phyloP scores from a whole-genome alignment of 2,113 vertebrate species.

The Panthera uncia region DNA sequence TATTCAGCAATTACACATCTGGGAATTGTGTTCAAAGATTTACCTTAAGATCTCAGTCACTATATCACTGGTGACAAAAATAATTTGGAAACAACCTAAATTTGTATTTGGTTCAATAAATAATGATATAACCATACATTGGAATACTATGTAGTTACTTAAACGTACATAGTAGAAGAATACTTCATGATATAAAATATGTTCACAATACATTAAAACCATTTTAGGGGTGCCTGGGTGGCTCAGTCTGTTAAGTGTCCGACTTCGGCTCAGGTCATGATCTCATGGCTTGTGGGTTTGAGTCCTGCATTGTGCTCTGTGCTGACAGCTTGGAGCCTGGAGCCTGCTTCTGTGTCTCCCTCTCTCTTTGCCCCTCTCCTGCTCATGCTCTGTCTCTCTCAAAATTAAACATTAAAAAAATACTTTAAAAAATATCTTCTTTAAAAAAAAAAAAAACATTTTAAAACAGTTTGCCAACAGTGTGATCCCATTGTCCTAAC shows the following conservation, averaged over 20 bases:
- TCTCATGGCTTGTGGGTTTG: too few relatives aligned
- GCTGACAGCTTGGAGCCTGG: too few relatives aligned
- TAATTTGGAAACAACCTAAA: constrained; percentile 8
- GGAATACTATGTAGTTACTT: not conserved
- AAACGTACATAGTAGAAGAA: not conserved
- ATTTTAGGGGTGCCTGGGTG: not conserved
- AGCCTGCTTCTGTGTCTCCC: too few relatives aligned
- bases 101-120: constrained; percentile 1
- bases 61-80: not conserved
- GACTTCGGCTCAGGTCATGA: too few relatives aligned
- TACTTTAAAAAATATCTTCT: too few relatives aligned
- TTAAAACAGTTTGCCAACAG: not conserved
- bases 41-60: not conserved
- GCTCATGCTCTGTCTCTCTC: too few relatives aligned
- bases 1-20: constrained; percentile 11
- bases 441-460: not conserved
- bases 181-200: not conserved
- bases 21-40: not conserved
- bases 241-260: too few relatives aligned
- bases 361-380: too few relatives aligned
- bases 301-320: too few relatives aligned
- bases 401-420: too few relatives aligned
- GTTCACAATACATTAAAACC: not conserved
- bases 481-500: not conserved
- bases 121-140: not conserved